A percentile compares a stretch with the other conserved stretches of the same genome.
Conservation (phyloP, 2,888 invertebrate species). For the Caenorhabditis afra region DNA sequence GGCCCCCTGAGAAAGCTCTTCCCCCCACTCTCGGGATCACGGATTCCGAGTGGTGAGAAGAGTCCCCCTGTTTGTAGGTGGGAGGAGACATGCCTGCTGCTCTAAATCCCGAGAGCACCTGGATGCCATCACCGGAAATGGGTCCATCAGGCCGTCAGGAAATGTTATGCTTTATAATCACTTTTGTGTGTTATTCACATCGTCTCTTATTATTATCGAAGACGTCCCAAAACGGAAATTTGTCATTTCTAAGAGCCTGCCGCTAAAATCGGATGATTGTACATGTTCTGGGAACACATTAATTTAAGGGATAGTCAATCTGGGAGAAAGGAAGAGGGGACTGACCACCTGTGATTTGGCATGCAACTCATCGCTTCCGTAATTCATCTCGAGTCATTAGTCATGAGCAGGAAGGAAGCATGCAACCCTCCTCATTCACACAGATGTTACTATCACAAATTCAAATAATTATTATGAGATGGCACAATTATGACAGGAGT, state of each 20-base stretch:
- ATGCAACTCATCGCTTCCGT: conserved; percentile 44
- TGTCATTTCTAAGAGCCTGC: conserved; percentile 49
- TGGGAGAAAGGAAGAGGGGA: not conserved
- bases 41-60: conserved; percentile 35
- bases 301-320: conserved; percentile 15
- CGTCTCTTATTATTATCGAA: conserved; percentile 47
- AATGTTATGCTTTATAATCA: conserved; percentile 59
- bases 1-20: conserved; percentile 6
- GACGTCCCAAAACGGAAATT: conserved; percentile 49
- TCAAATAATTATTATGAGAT: conserved; percentile 47
- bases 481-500: conserved; percentile 46
- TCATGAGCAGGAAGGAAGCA: conserved; percentile 17
- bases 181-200: conserved; percentile 56
- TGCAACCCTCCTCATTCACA: conserved; percentile 22
- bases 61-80: conserved; percentile 28
- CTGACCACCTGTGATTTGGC: conserved; percentile 46
- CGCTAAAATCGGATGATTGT: conserved; percentile 30
- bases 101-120: conserved; percentile 40
- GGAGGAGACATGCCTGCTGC: conserved; percentile 8
- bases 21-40: conserved; percentile 31
- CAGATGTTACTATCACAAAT: conserved; percentile 57
- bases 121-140: conserved; percentile 56
- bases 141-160: conserved; percentile 53
- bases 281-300: conserved; percentile 37
- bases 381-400: conserved; percentile 45